Percentiles rank a stretch among this genome's conserved stretches.
phyloP scores from a whole-genome alignment of 2,888 invertebrate species.

The Sturmia bella region DNA sequence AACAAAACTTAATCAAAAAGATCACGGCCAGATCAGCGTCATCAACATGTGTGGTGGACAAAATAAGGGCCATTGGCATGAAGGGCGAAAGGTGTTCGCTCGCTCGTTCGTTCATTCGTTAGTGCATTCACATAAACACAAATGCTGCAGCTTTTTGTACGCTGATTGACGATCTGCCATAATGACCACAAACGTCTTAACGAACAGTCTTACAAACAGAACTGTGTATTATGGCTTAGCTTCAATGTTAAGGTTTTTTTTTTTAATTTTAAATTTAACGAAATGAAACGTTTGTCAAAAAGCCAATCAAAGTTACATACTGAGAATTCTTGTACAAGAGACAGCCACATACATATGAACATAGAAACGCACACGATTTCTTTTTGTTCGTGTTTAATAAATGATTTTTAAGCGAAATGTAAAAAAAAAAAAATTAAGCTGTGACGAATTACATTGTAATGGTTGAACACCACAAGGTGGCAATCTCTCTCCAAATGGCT shows the following conservation, averaged over 20 bases:
- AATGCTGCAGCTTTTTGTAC: conserved; percentile 60
- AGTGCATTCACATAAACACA: neutral
- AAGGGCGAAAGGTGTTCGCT: conserved; percentile 30
- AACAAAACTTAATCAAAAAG: conserved; percentile 66
- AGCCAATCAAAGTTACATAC: conserved; percentile 65
- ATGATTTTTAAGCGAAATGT: conserved; percentile 22
- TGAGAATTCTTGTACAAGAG: conserved; percentile 34
- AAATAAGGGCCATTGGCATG: conserved; percentile 45
- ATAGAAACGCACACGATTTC: conserved; percentile 7
- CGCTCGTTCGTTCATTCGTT: neutral
- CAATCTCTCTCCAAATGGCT: conserved; percentile 56
- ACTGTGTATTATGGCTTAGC: conserved; percentile 10
- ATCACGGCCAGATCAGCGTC: conserved; percentile 52
- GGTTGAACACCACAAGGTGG: conserved; percentile 66
- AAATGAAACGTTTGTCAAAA: conserved; percentile 67
- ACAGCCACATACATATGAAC: conserved; percentile 34
- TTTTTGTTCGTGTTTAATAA: conserved; percentile 6
- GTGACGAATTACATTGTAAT: conserved; percentile 72
- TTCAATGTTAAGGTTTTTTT: conserved; percentile 41
- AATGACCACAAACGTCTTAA: conserved; percentile 60
- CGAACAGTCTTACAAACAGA: conserved; percentile 5
- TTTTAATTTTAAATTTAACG: neutral
- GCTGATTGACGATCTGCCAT: conserved; percentile 69
- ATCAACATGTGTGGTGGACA: conserved; percentile 32
- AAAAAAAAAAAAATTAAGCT: conserved; percentile 58